A percentile compares a stretch with the other conserved stretches of the same genome.
These are phyloP conservation scores for Phoxinus dragarum DNA, from an alignment of 2,797 vertebrate genomes.

Conservation along the genomic window DNA sequence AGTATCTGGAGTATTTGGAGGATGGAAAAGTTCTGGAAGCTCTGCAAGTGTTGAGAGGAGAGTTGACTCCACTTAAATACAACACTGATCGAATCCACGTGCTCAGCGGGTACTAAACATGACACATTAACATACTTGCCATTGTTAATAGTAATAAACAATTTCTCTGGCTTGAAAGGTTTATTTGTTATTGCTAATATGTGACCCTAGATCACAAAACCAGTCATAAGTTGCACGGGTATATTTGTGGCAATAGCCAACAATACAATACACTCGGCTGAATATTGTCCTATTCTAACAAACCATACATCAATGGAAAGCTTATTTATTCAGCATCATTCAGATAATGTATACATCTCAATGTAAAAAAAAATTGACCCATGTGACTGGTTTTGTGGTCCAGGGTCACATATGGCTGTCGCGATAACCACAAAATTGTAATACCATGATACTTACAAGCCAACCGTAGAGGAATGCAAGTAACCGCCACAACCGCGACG, in stretches of 20 bases:
- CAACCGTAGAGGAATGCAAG: too few relatives aligned
- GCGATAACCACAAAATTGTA: background rate
- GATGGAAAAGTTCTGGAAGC: conserved; percentile 98
- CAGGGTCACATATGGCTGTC: background rate
- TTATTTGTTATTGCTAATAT: background rate
- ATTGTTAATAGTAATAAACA: background rate
- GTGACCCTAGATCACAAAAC: too few relatives aligned
- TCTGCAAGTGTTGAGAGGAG: conserved; percentile 95
- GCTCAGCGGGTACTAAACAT: conserved; percentile 91
- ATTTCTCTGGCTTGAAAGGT: background rate
- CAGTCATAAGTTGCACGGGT: too few relatives aligned
- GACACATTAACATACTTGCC: background rate
- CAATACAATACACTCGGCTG: too few relatives aligned
- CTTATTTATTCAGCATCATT: too few relatives aligned
- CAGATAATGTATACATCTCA: too few relatives aligned
- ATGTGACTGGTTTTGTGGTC: too few relatives aligned
- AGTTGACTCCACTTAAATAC: conserved; percentile 97
- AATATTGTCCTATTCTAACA: too few relatives aligned
- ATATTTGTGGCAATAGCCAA: too few relatives aligned
- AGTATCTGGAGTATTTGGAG: conserved; percentile 99
- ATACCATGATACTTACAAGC: background rate
- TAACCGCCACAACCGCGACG: too few relatives aligned
- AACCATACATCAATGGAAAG: too few relatives aligned
- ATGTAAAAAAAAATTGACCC: too few relatives aligned
- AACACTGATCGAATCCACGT: conserved; percentile 98